Percentiles rank a stretch among this genome's conserved stretches.
Evolutionary conservation across 2,113 vertebrate species (phyloP).

Genomic region (Oncorhynchus tshawytscha): DNA sequence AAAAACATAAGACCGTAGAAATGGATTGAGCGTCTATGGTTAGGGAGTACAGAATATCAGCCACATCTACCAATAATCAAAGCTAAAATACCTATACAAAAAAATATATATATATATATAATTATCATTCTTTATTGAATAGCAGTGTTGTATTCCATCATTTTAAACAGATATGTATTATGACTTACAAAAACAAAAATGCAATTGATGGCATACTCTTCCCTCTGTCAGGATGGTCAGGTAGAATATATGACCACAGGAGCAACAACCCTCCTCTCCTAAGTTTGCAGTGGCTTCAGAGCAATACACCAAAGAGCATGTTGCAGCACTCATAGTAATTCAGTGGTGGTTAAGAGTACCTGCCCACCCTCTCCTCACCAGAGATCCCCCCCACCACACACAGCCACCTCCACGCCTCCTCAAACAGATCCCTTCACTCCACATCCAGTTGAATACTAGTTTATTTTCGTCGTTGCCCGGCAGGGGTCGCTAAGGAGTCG

Average conservation of each 20-base stretch:
- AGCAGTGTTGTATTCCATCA: constrained; percentile 44
- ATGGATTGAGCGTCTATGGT: constrained; percentile 22
- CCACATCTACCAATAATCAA: constrained; percentile 54
- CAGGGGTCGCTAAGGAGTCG: constrained; percentile 61
- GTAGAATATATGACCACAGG: constrained; percentile 47
- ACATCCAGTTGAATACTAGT: constrained; percentile 63
- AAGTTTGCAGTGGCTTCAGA: constrained; percentile 45
- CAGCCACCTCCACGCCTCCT: constrained; percentile 32
- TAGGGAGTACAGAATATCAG: constrained; percentile 29
- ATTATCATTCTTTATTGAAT: constrained; percentile 43
- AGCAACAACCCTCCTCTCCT: constrained; percentile 50
- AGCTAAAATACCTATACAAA: constrained; percentile 59
- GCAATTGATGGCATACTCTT: constrained; percentile 64
- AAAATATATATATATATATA: constrained; percentile 13
- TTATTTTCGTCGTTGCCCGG: constrained; percentile 65
- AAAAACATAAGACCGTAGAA: constrained; percentile 25
- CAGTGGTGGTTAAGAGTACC: constrained; percentile 48
- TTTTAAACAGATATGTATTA: constrained; percentile 64
- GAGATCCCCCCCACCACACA: constrained; percentile 22
- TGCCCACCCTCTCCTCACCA: constrained; percentile 42
- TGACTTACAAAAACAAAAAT: constrained; percentile 61
- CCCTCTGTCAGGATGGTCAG: constrained; percentile 54
- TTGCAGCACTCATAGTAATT: constrained; percentile 67
- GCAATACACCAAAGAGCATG: constrained; percentile 53
- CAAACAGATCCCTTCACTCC: constrained; percentile 36